A percentile compares a stretch with the other conserved stretches of the same genome.
These are phyloP conservation scores for Styela plicata DNA, from an alignment of 23 tunicate genomes.

Conservation along the genomic window DNA sequence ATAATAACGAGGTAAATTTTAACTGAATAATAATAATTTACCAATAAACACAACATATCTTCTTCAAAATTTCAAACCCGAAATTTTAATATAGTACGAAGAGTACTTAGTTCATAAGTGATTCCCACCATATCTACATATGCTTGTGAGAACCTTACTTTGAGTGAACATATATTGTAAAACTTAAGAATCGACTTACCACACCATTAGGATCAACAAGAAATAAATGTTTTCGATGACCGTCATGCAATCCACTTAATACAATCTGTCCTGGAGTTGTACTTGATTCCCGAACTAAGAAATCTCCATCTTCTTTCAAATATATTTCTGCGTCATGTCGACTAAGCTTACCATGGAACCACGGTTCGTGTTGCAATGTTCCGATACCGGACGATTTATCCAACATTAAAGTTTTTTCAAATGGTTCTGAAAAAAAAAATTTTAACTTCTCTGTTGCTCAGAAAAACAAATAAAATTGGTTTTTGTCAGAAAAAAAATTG, in stretches of 20 bases:
- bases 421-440: conserved; percentile 48
- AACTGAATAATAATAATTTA: no score
- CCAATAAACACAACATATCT: no score
- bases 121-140: neutral
- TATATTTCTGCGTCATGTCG: conserved; percentile 73
- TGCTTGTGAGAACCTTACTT: neutral
- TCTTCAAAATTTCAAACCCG: no score
- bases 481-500: no score
- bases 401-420: conserved; percentile 37
- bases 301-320: conserved; percentile 78
- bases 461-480: no score
- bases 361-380: conserved; percentile 67
- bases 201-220: conserved; percentile 93
- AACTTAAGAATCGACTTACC: conserved; percentile 70
- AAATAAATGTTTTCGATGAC: conserved; percentile 69
- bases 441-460: no score
- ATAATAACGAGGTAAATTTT: no score
- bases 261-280: conserved; percentile 77
- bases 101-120: no score
- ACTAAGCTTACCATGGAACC: conserved; percentile 83
- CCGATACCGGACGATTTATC: conserved; percentile 24
- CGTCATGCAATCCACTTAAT: conserved; percentile 79
- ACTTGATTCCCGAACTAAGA: conserved; percentile 79
- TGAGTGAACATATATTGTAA: no score
- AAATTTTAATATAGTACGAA: neutral